Evolutionary conservation across 1,140 invertebrate genomes (phyloP), one percentile per base, ranked within the genome.

Genomic region (Spodoptera frugiperda): DNA sequence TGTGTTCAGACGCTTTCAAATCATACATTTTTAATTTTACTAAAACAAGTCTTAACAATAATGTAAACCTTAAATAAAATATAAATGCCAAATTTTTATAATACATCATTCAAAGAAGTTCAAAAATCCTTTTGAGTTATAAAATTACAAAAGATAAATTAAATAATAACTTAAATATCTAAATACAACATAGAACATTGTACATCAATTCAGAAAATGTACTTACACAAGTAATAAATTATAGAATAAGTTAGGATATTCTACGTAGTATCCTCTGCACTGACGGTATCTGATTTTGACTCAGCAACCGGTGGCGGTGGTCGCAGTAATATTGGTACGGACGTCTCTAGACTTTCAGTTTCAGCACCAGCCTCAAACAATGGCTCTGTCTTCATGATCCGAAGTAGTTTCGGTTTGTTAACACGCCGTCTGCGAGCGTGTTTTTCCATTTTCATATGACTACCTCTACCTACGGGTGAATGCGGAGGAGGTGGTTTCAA

Each of bases 401-500:
- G 84, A 17, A 88, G 51, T 30, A 85, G 67, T 85, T 89, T 91
- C 33, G 86, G 85, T 83, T 89, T 94, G 9, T 84, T 85, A 2
- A 79, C 25, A 30, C 90, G 86, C 71, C 87, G 74, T 46, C 89
- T 85, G n/a, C 85, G 86, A 12, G 76, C 82, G 61, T 78, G 81
- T 76, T 89, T 92, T n/a, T 93, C 91, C 63, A 57, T 73, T 78
- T 90, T 93, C 49, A 78, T 82, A 59, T 85, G 82, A 14, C 74
- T 68, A 17, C 54, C 49, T 65, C 89, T 88, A 61, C 80, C 80
- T 6, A 83, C 81, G 33, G 79, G 79, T 25, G 49, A 79, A 19
- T 86, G 86, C 44, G 84, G 88, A 6, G 90, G 89, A 21, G 94
- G 93, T 49, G 93, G 93, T 81, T 92, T 93, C 48, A 94, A 76